phyloP scores from a whole-genome alignment of 2,113 vertebrate genomes.

The Austrofundulus limnaeus region DNA sequence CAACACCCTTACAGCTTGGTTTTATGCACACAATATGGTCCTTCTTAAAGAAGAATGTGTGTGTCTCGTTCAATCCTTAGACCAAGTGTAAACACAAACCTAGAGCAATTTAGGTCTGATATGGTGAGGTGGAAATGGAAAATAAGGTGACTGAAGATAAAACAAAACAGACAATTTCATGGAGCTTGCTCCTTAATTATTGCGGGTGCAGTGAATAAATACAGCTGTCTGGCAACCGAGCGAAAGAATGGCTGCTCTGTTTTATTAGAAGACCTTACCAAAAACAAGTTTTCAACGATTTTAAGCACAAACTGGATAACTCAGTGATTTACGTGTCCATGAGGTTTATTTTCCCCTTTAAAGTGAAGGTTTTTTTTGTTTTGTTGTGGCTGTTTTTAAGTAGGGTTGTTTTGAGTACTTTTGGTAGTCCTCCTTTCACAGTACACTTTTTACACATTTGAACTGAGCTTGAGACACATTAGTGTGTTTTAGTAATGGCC shows the following conservation, averaged over 20 bases:
- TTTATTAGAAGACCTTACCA: background rate
- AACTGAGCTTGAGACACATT: too few relatives aligned
- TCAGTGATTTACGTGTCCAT: background rate
- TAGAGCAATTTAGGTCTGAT: background rate
- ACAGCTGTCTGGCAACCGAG: background rate
- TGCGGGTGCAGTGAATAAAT: background rate
- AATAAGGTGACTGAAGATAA: background rate
- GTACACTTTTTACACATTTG: too few relatives aligned
- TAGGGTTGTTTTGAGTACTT: too few relatives aligned
- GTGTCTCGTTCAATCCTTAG: background rate
- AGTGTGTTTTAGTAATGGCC: too few relatives aligned
- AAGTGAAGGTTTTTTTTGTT: too few relatives aligned
- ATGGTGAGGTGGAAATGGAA: conserved; percentile 1
- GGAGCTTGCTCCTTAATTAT: background rate
- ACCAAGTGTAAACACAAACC: background rate
- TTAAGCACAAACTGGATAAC: background rate
- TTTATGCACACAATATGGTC: background rate
- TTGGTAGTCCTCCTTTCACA: too few relatives aligned
- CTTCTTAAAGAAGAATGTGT: background rate
- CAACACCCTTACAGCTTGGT: background rate
- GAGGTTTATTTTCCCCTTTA: background rate
- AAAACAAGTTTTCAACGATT: background rate
- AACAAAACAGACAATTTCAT: background rate
- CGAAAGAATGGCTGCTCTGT: background rate
- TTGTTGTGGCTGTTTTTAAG: too few relatives aligned